A percentile compares a stretch with the other conserved stretches of the same genome.
These are phyloP conservation scores for Todiramphus saurophagus DNA, from an alignment of 2,113 vertebrate genomes.

Conservation along the genomic window DNA sequence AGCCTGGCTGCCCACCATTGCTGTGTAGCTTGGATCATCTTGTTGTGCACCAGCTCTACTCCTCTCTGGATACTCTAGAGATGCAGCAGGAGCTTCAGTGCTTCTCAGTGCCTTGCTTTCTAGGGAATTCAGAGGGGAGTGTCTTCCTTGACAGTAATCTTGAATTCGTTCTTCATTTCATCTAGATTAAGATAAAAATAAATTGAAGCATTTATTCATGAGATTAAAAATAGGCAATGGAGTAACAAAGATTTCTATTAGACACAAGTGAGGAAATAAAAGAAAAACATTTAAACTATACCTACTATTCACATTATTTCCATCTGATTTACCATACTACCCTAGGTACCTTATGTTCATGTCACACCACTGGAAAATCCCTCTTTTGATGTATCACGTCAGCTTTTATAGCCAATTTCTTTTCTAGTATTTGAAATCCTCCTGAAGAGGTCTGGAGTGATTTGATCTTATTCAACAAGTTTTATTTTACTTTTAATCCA, in stretches of 20 bases:
- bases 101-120: not conserved
- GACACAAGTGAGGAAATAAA: not conserved
- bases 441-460: not conserved
- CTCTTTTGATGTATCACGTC: not conserved
- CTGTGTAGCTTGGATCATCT: not conserved
- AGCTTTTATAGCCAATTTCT: not conserved
- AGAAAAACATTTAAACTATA: not conserved
- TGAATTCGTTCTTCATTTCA: not conserved
- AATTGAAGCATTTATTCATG: not conserved
- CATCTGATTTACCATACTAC: not conserved
- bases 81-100: not conserved
- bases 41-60: rapidly evolving
- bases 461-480: not conserved
- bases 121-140: not conserved
- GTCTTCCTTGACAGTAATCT: not conserved
- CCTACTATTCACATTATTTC: not conserved
- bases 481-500: not conserved
- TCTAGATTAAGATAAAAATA: not conserved
- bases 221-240: not conserved
- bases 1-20: not conserved
- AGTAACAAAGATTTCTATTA: not conserved
- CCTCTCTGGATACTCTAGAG: not conserved
- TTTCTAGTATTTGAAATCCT: not conserved
- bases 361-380: not conserved
- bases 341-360: not conserved